Conservation (phyloP, 2,113 vertebrate species). For the Thamnaconus septentrionalis region DNA sequence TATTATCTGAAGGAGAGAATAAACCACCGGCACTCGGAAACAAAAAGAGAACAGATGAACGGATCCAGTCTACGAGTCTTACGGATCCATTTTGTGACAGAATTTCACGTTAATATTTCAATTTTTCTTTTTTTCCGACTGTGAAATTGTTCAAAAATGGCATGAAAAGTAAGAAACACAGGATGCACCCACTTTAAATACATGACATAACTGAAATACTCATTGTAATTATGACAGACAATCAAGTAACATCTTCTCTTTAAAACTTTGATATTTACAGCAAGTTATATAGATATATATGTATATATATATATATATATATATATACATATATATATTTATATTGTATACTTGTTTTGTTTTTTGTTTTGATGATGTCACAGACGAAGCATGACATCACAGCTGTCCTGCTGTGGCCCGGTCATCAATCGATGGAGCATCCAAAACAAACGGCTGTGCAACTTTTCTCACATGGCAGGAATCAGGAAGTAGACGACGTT, state of each 20-base stretch:
- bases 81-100: conserved; percentile 41
- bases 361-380: background rate
- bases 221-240: conserved; percentile 56
- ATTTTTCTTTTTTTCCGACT: conserved; percentile 33
- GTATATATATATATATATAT: too few relatives aligned
- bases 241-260: conserved; percentile 53
- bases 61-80: conserved; percentile 42
- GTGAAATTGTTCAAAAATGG: conserved; percentile 51
- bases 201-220: conserved; percentile 57
- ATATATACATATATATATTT: too few relatives aligned
- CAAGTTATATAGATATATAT: background rate
- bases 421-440: background rate
- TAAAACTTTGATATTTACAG: conserved; percentile 70
- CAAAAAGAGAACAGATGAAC: conserved; percentile 39
- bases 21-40: conserved; percentile 36
- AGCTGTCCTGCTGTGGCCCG: background rate
- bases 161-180: conserved; percentile 41
- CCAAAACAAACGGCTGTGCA: too few relatives aligned
- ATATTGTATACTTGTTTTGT: background rate
- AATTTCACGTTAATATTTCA: conserved; percentile 49
- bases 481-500: conserved; percentile 56
- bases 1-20: conserved; percentile 46
- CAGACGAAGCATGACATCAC: too few relatives aligned
- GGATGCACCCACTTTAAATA: conserved; percentile 63
- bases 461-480: conserved; percentile 38